Conservation (phyloP, 1,140 invertebrate genomes). For the Caenorhabditis inopinata region DNA sequence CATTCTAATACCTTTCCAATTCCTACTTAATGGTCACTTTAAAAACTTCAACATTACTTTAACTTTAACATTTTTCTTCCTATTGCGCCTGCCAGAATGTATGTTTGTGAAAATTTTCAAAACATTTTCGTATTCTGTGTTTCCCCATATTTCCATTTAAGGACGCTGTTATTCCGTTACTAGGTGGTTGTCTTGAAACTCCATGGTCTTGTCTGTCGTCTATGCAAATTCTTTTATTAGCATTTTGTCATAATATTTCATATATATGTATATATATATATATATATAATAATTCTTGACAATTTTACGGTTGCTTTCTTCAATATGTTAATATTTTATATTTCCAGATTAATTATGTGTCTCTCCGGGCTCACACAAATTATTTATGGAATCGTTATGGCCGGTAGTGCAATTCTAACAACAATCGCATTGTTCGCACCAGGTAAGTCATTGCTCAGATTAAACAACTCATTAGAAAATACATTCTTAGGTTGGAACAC, state of each 20-base stretch:
- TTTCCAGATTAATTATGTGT: constrained; percentile 34
- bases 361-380: constrained; percentile 27
- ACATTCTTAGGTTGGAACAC: constrained; percentile 17
- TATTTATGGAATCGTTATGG: constrained; percentile 34
- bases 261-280: too few relatives aligned
- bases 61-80: too few relatives aligned
- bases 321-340: too few relatives aligned
- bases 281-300: too few relatives aligned
- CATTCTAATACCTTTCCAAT: too few relatives aligned
- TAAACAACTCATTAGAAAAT: background rate
- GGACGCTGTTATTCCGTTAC: background rate
- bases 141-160: background rate
- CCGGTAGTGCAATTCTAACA: constrained; percentile 28
- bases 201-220: background rate
- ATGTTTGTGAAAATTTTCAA: background rate
- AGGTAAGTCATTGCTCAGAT: background rate
- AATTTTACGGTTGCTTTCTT: too few relatives aligned
- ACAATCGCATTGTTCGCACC: constrained; percentile 32
- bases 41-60: too few relatives aligned
- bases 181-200: background rate
- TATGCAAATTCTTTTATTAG: background rate
- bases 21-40: too few relatives aligned
- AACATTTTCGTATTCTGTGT: constrained; percentile 12
- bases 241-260: too few relatives aligned
- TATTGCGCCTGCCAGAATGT: background rate